A percentile compares a stretch with the other conserved stretches of the same genome.
Conservation (phyloP, 2,113 vertebrate species). For the Phyllopteryx taeniolatus region DNA sequence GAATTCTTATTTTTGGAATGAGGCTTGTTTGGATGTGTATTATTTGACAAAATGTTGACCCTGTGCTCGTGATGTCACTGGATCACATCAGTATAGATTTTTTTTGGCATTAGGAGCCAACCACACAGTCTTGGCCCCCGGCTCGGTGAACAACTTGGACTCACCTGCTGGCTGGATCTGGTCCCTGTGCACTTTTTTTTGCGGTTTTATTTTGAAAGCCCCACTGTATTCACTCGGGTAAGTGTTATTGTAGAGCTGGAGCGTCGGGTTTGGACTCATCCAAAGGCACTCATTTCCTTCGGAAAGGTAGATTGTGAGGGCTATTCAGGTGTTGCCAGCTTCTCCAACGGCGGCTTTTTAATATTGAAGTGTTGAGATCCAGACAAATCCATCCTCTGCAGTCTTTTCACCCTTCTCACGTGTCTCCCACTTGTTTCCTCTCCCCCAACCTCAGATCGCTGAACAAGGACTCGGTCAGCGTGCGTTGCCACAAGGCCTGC, state of each 20-base stretch:
- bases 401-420: neutral
- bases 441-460: slow-evolving; percentile 9
- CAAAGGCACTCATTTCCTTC: slow-evolving; percentile 5
- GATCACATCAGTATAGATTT: slow-evolving; percentile 26
- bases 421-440: neutral
- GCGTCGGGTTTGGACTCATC: slow-evolving; percentile 37
- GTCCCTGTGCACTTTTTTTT: slow-evolving; percentile 21
- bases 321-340: slow-evolving; percentile 52
- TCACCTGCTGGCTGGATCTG: slow-evolving; percentile 46
- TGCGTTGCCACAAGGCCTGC: slow-evolving; percentile 48
- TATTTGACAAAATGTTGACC: neutral
- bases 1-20: neutral
- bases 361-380: neutral
- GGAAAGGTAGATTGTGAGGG: slow-evolving; percentile 42
- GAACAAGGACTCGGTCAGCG: neutral
- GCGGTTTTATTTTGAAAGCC: slow-evolving; percentile 45
- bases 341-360: slow-evolving; percentile 8
- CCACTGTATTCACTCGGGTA: slow-evolving; percentile 35
- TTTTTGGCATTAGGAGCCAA: neutral
- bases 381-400: neutral
- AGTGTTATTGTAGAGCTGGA: slow-evolving; percentile 29
- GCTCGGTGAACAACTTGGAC: slow-evolving; percentile 42
- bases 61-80: slow-evolving; percentile 14
- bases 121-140: slow-evolving; percentile 43
- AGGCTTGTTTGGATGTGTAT: neutral